These are phyloP conservation scores for Galemys pyrenaicus DNA, from an alignment of 2,113 vertebrate species.

Conservation along the genomic window DNA sequence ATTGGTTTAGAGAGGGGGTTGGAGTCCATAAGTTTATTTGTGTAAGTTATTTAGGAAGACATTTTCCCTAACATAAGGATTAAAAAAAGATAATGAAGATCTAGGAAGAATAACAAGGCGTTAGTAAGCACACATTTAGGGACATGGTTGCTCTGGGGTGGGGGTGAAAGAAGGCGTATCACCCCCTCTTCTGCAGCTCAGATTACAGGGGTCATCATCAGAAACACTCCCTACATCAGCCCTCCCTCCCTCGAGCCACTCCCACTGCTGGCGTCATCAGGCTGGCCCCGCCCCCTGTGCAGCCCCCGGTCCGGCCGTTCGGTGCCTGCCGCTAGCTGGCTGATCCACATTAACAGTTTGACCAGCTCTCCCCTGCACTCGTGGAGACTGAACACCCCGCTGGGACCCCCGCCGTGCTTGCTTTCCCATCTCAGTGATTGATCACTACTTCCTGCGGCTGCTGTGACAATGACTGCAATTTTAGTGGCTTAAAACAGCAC, in stretches of 20 bases:
- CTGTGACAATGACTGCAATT: background rate
- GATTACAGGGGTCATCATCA: background rate
- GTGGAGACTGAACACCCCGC: background rate
- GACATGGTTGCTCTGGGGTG: background rate
- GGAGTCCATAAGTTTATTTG: too few species aligned
- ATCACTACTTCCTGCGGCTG: background rate
- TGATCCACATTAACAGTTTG: background rate
- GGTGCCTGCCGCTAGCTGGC: background rate
- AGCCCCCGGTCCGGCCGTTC: background rate
- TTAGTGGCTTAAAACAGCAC: background rate
- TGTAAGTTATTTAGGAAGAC: too few species aligned
- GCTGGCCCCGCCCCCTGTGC: background rate
- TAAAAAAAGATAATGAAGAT: background rate
- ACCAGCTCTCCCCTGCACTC: background rate
- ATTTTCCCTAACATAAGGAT: too few species aligned
- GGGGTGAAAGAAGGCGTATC: too few species aligned
- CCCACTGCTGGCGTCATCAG: background rate
- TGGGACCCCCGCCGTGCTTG: background rate
- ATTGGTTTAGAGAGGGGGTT: too few species aligned
- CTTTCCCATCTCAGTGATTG: background rate
- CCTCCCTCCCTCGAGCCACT: background rate
- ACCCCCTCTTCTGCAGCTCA: background rate
- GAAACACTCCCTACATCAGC: background rate
- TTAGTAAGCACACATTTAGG: background rate
- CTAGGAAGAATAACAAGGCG: background rate